Conservation (phyloP, 2,797 vertebrate genomes). For the Rhinichthys osculus region DNA sequence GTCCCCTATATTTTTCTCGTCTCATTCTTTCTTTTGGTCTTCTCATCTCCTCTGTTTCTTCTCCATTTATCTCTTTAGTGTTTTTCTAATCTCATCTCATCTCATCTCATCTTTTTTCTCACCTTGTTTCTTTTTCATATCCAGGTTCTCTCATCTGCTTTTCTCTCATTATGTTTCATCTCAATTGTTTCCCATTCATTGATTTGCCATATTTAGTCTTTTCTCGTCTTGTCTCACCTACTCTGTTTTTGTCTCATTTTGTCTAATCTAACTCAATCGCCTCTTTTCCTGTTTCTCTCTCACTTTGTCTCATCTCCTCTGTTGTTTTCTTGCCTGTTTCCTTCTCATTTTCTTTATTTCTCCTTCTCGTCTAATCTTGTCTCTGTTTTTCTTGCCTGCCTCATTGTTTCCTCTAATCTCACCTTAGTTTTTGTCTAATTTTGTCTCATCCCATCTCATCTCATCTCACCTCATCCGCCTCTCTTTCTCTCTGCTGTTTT, state of each 20-base stretch:
- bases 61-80: neutral
- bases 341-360: neutral
- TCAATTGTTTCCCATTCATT: neutral
- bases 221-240: neutral
- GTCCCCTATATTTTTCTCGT: neutral
- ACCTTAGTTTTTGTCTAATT: neutral
- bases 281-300: neutral
- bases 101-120: neutral
- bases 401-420: neutral
- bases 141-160: neutral
- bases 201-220: neutral
- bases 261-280: neutral
- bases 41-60: neutral
- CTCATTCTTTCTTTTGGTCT: neutral
- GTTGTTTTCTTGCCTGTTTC: neutral
- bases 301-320: neutral
- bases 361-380: neutral
- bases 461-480: neutral
- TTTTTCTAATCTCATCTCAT: neutral
- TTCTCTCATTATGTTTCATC: neutral
- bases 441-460: neutral
- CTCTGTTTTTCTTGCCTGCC: neutral
- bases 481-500: neutral
- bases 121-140: neutral
- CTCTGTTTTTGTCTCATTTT: neutral